Base-by-base conservation (phyloP, 2,113 vertebrate species). In the Aptenodytes patagonicus region DNA sequence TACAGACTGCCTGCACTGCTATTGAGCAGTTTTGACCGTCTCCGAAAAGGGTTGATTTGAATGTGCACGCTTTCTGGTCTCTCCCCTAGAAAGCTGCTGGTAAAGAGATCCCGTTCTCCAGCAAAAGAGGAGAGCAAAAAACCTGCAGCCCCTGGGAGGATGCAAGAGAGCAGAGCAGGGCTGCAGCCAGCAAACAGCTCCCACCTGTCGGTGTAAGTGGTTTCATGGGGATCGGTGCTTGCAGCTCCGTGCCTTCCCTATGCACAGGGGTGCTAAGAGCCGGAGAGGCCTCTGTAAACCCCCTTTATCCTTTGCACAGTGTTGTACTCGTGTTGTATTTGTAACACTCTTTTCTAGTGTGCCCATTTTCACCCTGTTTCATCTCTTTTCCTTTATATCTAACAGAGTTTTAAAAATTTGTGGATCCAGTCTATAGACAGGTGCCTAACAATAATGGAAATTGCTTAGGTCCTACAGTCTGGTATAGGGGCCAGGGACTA, bases 21-120 rank as follows among this genome's bases (percentile, higher is more conserved):
- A 88, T 69, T 92, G 91, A 94, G 72, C 77, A 64, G 73, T 52
- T 96, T 55, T 90, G 83, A 79, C 71, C 57, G 66, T 65, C 73
- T 71, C 65, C 4, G 1, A 86, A 94, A 96, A 91, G 73, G 81
- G 24, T n/a, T 94, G 75, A 46, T 61, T 77, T 52, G 54, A 96
- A 90, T 78, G 89, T 55, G 52, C 78, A 49, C 49, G 65, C 81
- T 91, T 65, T 97, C 42, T 36, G 76, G 36, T 44, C 4, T 72
- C 57, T 96, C 94, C 93, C 83, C 87, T 82, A 66, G 57, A 71
- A 93, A 93, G 47, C 38, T 88, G 68, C 36, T 89, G 51, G 66
- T 94, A 92, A 95, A 18, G 8, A 17, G 68, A 77, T 49, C 32
- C 76, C 9, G 24, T 60, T 42, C 47, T 83, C 40, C 79, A 87